phyloP scores from a whole-genome alignment of 30 jellyfish, hydroid and myxozoan species.

The Sanderia malayensis region DNA sequence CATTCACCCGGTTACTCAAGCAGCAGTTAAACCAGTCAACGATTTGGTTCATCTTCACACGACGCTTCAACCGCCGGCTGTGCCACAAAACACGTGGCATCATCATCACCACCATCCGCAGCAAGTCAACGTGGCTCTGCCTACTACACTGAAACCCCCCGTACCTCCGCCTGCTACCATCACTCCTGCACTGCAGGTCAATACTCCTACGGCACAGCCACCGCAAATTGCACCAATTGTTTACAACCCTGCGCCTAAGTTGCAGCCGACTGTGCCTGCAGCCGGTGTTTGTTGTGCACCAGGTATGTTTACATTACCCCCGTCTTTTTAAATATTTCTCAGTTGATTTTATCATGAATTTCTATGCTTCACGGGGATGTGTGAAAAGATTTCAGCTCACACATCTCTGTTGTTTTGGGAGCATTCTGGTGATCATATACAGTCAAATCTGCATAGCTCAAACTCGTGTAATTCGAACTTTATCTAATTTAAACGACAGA shows the following conservation, averaged over 20 bases:
- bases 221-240: constrained; percentile 76
- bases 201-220: constrained; percentile 7
- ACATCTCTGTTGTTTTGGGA: no score
- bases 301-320: no score
- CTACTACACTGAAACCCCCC: constrained; percentile 15
- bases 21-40: constrained; percentile 8
- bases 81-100: constrained; percentile 35
- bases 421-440: no score
- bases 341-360: no score
- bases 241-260: constrained; percentile 33
- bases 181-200: background rate
- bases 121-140: constrained; percentile 11
- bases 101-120: constrained; percentile 23
- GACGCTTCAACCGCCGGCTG: constrained; percentile 1
- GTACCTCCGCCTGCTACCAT: constrained; percentile 35
- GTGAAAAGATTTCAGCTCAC: no score
- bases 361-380: no score
- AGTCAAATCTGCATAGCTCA: no score
- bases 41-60: constrained; percentile 15
- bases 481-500: no score
- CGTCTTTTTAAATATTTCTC: no score
- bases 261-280: constrained; percentile 54
- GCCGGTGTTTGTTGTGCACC: constrained; percentile 52
- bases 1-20: constrained; percentile 12
- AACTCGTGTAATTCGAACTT: no score